Base-by-base conservation (phyloP, 1,140 invertebrate genomes). In the Drosophila miranda region DNA sequence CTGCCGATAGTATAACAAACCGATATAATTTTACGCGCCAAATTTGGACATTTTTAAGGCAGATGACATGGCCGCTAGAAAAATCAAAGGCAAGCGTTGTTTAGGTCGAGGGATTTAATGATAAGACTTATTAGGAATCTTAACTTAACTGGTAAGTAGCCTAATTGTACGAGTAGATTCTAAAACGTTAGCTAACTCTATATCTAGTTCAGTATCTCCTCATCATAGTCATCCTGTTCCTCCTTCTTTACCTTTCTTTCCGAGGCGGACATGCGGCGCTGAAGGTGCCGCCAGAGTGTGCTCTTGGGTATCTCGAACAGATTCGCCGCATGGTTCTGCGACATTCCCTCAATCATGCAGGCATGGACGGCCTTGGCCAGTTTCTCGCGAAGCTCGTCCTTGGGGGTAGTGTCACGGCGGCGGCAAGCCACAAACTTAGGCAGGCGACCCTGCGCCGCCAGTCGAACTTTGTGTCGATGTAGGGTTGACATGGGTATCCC, bases 401-500 rank as follows among this genome's bases (percentile, higher is more conserved):
- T 93, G 4, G 92, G 91, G 2, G 92, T 91, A 3, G 90, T 86
- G 52, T 92, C 92, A 14, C 93, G 89, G 53, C 91, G 92, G 30
- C 92, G 92, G 55, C 81, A 80, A 74, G 92, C 87, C 61, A 92
- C 92, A 23, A 91, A 92, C 9, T 91, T 68, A 0, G 93, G 93
- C 16, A 94, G 74, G 60, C 92, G 92, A 1, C 93, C 93, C 66
- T 92, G 83, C 38, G 92, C 91, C 2, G 93, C 92, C 1, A 94
- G 82, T 14, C 91, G 91, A 6, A 91, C 90, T 76, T 94, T 94
- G 42, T 94, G 93, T 38, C 93, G 79, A 69, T 93, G 93, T 19
- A 94, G 79, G 11, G 93, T 94, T 13, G 93, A 93, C 89, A 93
- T 93, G 60, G 93, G 93, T 80, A 94, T 93, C 90, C 83, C 92